Evolutionary conservation across 1,140 invertebrate species (phyloP).

Genomic region (Philaenus spumarius): DNA sequence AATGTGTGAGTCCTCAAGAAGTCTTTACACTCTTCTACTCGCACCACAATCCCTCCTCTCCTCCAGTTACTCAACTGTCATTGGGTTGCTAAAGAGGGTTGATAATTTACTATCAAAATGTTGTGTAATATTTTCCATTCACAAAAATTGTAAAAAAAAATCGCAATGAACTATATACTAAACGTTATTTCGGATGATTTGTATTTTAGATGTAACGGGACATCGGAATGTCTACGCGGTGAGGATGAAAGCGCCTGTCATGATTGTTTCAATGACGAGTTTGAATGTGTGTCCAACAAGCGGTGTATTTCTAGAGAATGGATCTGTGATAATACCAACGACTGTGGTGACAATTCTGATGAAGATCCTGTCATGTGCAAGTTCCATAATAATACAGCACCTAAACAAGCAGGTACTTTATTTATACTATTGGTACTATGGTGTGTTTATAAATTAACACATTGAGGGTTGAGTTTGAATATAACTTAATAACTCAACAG

Average conservation of each 20-base stretch:
- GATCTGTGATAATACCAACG: constrained; percentile 55
- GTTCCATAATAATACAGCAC: background rate
- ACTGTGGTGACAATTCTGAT: constrained; percentile 60
- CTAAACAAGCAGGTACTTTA: no score
- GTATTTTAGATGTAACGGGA: constrained; percentile 47
- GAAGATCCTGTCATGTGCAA: constrained; percentile 40
- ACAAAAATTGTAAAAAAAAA: background rate
- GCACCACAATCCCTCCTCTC: no score
- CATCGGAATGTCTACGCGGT: constrained; percentile 49
- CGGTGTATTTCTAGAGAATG: constrained; percentile 54
- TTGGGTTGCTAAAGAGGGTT: no score
- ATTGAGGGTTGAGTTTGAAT: no score
- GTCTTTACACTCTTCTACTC: no score
- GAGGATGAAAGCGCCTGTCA: constrained; percentile 49
- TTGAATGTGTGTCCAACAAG: constrained; percentile 48
- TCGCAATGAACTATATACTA: background rate
- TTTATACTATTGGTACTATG: no score
- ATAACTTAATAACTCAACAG: no score
- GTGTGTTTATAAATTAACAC: no score
- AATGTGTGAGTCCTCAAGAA: no score
- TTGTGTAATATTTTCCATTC: background rate
- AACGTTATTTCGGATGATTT: no score
- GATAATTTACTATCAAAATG: background rate
- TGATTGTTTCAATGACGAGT: constrained; percentile 35
- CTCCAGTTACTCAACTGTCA: no score